Conservation (phyloP, 2,797 vertebrate species). For the Ispidina picta region DNA sequence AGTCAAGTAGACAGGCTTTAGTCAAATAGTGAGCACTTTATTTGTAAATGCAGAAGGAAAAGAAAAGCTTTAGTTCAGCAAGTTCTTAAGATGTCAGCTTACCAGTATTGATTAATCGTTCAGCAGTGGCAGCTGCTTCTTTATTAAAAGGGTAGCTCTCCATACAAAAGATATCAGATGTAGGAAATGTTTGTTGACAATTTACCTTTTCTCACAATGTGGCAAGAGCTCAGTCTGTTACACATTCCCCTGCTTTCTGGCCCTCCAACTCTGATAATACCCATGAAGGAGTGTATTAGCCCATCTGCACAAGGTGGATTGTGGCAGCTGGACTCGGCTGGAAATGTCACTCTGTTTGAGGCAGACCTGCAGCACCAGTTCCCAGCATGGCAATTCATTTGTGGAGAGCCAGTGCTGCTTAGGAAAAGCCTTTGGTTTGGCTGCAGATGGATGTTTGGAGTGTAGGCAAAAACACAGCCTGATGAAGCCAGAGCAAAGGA, state of each 20-base stretch:
- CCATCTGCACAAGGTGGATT: constrained; percentile 24
- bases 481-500: background rate
- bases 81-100: constrained; percentile 77
- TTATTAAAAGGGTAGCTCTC: constrained; percentile 74
- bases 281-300: constrained; percentile 17
- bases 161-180: constrained; percentile 69
- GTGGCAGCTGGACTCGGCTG: background rate
- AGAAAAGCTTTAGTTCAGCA: constrained; percentile 76
- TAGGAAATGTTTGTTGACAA: constrained; percentile 75
- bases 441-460: background rate
- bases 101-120: constrained; percentile 79
- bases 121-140: constrained; percentile 75
- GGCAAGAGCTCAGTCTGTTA: background rate
- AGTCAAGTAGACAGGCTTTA: constrained; percentile 78
- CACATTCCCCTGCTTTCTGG: background rate
- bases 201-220: constrained; percentile 62
- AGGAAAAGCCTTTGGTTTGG: background rate
- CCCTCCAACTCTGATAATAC: constrained; percentile 1
- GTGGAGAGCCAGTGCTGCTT: background rate
- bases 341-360: background rate
- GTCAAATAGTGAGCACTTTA: constrained; percentile 80
- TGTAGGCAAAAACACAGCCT: background rate
- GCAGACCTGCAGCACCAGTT: background rate
- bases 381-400: background rate
- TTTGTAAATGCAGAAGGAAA: constrained; percentile 77